Evolutionary conservation across 2,888 invertebrate genomes (phyloP).

Genomic region (Cantharis rustica): DNA sequence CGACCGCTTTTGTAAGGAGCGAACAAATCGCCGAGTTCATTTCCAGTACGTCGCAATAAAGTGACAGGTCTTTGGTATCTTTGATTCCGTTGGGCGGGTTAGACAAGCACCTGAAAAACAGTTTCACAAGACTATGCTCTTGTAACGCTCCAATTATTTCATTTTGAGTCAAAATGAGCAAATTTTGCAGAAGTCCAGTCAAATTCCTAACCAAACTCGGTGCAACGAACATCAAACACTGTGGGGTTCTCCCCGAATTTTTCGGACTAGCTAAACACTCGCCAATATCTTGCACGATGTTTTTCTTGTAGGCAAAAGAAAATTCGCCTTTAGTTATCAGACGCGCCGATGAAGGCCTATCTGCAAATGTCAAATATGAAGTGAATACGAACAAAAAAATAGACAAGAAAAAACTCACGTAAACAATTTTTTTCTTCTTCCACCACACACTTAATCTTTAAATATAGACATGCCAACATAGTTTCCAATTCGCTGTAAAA

Average conservation of each 20-base stretch:
- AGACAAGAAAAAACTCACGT: not conserved
- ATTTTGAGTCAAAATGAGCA: conserved; percentile 53
- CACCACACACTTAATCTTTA: conserved; percentile 15
- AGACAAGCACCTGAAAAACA: conserved; percentile 57
- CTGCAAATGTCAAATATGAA: not conserved
- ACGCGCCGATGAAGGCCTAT: not conserved
- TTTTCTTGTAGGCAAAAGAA: not conserved
- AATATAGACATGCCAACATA: conserved; percentile 42
- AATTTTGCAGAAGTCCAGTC: conserved; percentile 56
- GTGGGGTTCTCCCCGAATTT: not conserved
- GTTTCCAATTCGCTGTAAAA: conserved; percentile 45
- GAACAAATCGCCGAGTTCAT: conserved; percentile 59
- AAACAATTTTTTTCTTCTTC: not conserved
- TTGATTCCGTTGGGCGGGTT: conserved; percentile 50
- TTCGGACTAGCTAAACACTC: not conserved
- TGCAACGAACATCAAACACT: conserved; percentile 49
- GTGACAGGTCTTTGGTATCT: conserved; percentile 50
- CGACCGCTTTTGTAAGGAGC: conserved; percentile 54
- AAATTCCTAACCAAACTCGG: conserved; percentile 57
- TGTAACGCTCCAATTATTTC: conserved; percentile 54
- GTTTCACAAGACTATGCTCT: conserved; percentile 57
- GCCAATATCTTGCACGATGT: not conserved
- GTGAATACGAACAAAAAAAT: too few species aligned
- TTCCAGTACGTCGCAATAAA: conserved; percentile 58
- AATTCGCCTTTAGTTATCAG: not conserved